Conservation (phyloP, 2,888 invertebrate genomes). For the Thysanoteuthis rhombus region DNA sequence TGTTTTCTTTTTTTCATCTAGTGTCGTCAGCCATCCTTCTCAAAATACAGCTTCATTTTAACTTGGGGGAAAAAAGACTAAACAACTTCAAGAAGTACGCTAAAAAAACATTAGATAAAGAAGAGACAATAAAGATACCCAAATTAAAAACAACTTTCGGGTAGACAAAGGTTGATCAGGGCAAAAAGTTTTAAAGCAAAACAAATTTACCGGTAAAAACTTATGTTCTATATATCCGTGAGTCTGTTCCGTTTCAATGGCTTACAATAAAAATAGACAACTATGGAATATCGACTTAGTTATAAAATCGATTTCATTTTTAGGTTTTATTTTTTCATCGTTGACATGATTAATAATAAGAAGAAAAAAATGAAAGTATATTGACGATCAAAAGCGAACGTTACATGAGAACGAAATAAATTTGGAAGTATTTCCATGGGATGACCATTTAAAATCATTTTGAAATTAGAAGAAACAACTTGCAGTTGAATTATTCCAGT, state of each 20-base stretch:
- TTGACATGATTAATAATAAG: background rate
- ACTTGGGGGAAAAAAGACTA: background rate
- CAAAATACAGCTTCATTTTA: background rate
- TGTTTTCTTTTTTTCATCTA: too few relatives aligned
- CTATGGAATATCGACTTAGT: background rate
- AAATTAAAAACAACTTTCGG: background rate
- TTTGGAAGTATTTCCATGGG: too few relatives aligned
- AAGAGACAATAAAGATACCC: background rate
- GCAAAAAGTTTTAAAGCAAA: background rate
- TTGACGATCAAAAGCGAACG: background rate
- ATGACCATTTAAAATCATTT: too few relatives aligned
- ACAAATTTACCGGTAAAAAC: background rate
- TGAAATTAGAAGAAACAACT: too few relatives aligned
- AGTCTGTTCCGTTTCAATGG: background rate
- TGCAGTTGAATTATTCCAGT: too few relatives aligned
- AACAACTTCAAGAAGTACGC: background rate
- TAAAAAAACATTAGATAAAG: background rate
- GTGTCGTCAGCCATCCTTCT: too few relatives aligned
- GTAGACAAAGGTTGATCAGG: background rate
- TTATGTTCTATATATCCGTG: background rate
- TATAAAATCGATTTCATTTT: background rate
- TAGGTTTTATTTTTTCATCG: background rate
- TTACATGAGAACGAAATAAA: background rate
- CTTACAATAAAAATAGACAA: slow-evolving; percentile 12
- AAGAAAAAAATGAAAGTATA: background rate